Base-by-base conservation (phyloP, 2,888 invertebrate genomes). In the Thelaira solivaga region DNA sequence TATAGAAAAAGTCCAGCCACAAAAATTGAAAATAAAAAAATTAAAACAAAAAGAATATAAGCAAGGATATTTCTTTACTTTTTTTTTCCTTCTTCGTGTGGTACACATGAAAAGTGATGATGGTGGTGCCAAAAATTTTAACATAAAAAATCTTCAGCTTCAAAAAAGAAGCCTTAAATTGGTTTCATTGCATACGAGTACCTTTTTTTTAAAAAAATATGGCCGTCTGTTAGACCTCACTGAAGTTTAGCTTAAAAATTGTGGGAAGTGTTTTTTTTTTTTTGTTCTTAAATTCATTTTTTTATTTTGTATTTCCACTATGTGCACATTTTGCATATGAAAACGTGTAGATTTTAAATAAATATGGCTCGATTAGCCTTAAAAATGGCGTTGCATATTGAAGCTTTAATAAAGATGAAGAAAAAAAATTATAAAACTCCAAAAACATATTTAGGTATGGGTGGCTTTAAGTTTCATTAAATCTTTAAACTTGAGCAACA, bases 341-440 rank as follows among this genome's bases (percentile, higher is more conserved):
- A 78, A 78, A 78, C 74, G 78, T 78, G 78, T 78, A 78, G 78
- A 78, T 78, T 69, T 74, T 61, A 78, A 78, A 53, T 49, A 78
- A 78, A 78, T 78, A 78, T 78, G 78, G 78, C 78, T 78, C 67
- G 78, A 78, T 78, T 78, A 78, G 74, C 65, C 74, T 62, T 61
- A 78, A 78, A 78, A 78, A 78, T 78, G 78, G 78, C 78, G 78
- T 78, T 78, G 74, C 74, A 68, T 68, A 68, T 34, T 67, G 24
- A 73, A 45, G n/a, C 43, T 55, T 55, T 72, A 67, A 64, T 39
- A 72, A 65, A 61, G n/a, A 36, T 24, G 11, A 51, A 49, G 47
- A 22, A 8, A n/a, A 31, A 51, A n/a, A 51, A 20, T 29, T n/a
- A 2, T 11, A 20, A 61, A 55, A 20, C 53, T 29, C 16, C 13